phyloP scores from a whole-genome alignment of 2,113 vertebrate species.

The Sebastes schlegelii region DNA sequence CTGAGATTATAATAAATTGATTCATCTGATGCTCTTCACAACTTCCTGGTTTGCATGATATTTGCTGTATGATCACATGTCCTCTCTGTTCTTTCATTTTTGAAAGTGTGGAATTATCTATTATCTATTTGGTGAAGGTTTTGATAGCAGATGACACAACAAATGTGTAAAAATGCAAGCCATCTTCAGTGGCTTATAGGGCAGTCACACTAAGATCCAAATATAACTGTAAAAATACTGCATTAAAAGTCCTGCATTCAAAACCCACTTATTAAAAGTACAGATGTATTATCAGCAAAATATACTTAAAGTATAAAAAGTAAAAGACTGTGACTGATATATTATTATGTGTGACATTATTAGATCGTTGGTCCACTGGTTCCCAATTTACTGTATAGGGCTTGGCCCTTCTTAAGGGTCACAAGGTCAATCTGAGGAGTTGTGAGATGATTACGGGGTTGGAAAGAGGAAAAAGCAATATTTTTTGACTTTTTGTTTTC shows the following conservation, averaged over 20 bases:
- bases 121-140: background rate
- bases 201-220: no score
- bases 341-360: background rate
- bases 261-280: background rate
- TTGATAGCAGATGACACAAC: background rate
- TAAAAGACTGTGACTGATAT: no score
- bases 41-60: background rate
- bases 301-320: background rate
- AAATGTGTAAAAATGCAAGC: background rate
- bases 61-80: background rate
- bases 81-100: background rate
- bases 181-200: background rate
- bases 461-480: background rate
- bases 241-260: background rate
- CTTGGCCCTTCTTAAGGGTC: background rate
- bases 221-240: background rate
- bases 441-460: background rate
- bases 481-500: background rate
- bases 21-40: background rate
- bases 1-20: constrained; percentile 54
- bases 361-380: background rate
- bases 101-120: background rate
- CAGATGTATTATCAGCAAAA: background rate
- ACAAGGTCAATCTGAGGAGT: no score
- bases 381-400: background rate